Evolutionary conservation across 2,113 vertebrate species (phyloP), one percentile per base, ranked within the genome.

Genomic region (Scartelaos histophorus): DNA sequence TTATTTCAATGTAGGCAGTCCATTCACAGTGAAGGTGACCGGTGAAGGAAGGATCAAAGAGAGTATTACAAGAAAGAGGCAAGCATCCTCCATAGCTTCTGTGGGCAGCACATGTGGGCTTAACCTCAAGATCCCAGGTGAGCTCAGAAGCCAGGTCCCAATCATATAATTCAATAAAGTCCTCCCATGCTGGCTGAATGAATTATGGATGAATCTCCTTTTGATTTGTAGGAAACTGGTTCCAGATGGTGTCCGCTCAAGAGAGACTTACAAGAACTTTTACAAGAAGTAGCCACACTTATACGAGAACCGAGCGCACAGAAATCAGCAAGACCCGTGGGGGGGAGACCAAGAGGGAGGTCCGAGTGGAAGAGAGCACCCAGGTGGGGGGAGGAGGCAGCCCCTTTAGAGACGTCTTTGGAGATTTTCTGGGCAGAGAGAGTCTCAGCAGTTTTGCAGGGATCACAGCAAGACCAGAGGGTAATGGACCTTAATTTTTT

Each of bases 211-310:
- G 43, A 3, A 46, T 65, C 0, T 69, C 57, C 51, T 19, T 34
- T 22, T 45, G 38, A 13, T 58, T 45, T 43, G 13, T 58, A 97
- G 97, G 97, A 67, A 97, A 97, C 91, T 99, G 97, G 97, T 98
- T 99, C 91, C 97, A 99, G 95, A 98, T 97, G 97, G 95, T 98
- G 79, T 98, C 97, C 0, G 97, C 97, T 72, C 97, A 98, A 93
- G 97, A 99, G 90, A 94, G 97, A 22, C 91, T 98, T 82, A 97
- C 97, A 0, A 93, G 95, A 64, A 97, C 94, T 0, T 97, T 99
- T 88, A 98, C 95, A 0, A 96, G 97, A 79, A 98, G 97, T 93
- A 98, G 97, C 87, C 97, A 98, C 92, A 97, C 95, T 0, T 99
- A 99, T 88, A 97, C 96, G 0, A 96, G 97, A 81, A 99, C 97